phyloP scores from a whole-genome alignment of 1,140 invertebrate genomes.

The Galleria mellonella region DNA sequence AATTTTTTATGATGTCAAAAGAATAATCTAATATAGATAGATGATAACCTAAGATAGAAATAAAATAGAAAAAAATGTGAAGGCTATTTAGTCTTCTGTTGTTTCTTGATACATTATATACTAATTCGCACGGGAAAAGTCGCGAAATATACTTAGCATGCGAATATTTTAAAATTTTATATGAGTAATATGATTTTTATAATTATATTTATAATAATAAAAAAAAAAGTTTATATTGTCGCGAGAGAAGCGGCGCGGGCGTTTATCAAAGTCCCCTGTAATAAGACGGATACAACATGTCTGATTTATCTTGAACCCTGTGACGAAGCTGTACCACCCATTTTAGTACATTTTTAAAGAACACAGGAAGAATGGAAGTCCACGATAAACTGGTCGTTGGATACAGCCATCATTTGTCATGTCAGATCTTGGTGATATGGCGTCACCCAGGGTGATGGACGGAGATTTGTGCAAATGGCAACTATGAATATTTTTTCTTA shows the following conservation, averaged over 20 bases:
- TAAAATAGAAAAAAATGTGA: no score
- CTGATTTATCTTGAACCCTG: slow-evolving; percentile 27
- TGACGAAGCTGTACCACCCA: background rate
- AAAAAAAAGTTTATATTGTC: slow-evolving; percentile 3
- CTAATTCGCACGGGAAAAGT: no score
- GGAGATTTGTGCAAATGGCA: slow-evolving; percentile 53
- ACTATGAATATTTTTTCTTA: slow-evolving; percentile 55
- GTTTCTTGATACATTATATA: no score
- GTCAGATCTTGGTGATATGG: slow-evolving; percentile 57
- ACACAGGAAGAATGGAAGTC: slow-evolving; percentile 9
- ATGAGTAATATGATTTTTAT: background rate
- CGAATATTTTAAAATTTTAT: background rate
- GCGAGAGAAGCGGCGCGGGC: slow-evolving; percentile 17
- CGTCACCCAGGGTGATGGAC: slow-evolving; percentile 47
- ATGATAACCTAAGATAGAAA: no score
- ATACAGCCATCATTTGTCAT: slow-evolving; percentile 53
- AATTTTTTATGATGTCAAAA: no score
- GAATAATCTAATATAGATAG: no score
- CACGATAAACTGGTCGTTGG: slow-evolving; percentile 25
- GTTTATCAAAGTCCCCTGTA: slow-evolving; percentile 47
- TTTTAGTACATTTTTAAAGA: no score
- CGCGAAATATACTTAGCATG: no score
- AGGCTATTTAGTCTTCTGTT: no score
- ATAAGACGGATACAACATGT: slow-evolving; percentile 31
- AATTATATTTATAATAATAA: background rate